A percentile compares a stretch with the other conserved stretches of the same genome.
These are phyloP conservation scores for Mirza zaza DNA, from an alignment of 2,113 vertebrate species.

Conservation along the genomic window DNA sequence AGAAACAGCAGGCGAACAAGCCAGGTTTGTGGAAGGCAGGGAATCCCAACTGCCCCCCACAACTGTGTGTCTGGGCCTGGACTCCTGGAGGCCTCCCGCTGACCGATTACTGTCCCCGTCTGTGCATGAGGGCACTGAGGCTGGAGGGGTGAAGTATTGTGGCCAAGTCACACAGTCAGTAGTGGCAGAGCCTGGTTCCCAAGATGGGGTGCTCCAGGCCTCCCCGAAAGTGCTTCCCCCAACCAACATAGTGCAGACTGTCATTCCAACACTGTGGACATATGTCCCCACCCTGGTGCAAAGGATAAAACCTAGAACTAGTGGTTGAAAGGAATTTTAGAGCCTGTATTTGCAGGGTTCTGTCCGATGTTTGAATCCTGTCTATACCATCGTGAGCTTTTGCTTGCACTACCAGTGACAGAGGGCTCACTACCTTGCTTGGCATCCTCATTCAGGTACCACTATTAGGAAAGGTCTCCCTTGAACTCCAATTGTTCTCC, in stretches of 20 bases:
- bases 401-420: neutral
- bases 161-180: neutral
- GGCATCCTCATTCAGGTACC: neutral
- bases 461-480: neutral
- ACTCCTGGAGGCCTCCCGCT: neutral
- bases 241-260: neutral
- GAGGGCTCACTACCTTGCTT: neutral
- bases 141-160: rapidly evolving
- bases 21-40: slow-evolving; percentile 82
- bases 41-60: rapidly evolving
- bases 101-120: neutral
- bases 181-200: neutral
- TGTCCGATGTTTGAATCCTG: neutral
- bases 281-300: neutral
- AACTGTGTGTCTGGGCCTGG: neutral
- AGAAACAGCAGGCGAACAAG: slow-evolving; percentile 83
- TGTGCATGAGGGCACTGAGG: neutral
- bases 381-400: neutral
- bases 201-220: neutral
- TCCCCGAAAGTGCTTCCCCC: rapidly evolving
- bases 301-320: neutral
- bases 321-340: neutral
- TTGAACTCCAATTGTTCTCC: neutral
- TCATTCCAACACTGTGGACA: neutral
- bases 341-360: neutral